phyloP scores from a whole-genome alignment of 2,888 invertebrate genomes.

The Parnassius orleans region DNA sequence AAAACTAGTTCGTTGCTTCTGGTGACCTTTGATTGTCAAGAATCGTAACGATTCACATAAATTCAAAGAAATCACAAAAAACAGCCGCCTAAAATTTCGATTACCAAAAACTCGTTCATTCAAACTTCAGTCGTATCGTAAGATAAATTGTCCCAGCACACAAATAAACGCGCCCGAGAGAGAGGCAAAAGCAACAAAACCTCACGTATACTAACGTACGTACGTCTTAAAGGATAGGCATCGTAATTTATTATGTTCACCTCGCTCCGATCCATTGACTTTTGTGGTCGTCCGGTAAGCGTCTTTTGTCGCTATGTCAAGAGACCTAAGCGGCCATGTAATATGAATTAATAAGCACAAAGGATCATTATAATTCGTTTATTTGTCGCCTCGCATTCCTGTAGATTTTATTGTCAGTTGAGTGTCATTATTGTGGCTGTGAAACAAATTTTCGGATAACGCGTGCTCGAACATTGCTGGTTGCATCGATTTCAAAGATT shows the following conservation, averaged over 20 bases:
- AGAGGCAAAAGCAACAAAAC: slow-evolving; percentile 63
- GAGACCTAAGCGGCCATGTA: slow-evolving; percentile 76
- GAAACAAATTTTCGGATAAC: slow-evolving; percentile 73
- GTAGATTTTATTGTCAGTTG: slow-evolving; percentile 54
- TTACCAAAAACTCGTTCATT: slow-evolving; percentile 70
- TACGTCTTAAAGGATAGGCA: slow-evolving; percentile 61
- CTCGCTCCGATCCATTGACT: slow-evolving; percentile 73
- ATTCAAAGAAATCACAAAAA: background rate
- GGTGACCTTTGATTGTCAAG: no score
- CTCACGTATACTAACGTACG: slow-evolving; percentile 50
- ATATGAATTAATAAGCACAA: slow-evolving; percentile 81
- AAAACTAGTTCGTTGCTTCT: no score
- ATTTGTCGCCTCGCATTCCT: slow-evolving; percentile 67
- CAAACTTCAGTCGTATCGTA: slow-evolving; percentile 67
- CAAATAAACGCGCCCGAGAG: slow-evolving; percentile 67
- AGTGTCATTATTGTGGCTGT: slow-evolving; percentile 49
- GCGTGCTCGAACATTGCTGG: slow-evolving; percentile 60
- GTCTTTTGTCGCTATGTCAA: slow-evolving; percentile 72
- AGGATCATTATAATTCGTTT: slow-evolving; percentile 72
- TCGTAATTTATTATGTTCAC: slow-evolving; percentile 77
- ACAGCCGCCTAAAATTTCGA: slow-evolving; percentile 39
- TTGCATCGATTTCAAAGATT: slow-evolving; percentile 41
- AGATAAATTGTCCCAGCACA: slow-evolving; percentile 74
- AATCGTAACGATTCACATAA: background rate
- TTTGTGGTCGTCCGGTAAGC: slow-evolving; percentile 65